Conservation (phyloP, 2,113 vertebrate species). For the Tiliqua scincoides region DNA sequence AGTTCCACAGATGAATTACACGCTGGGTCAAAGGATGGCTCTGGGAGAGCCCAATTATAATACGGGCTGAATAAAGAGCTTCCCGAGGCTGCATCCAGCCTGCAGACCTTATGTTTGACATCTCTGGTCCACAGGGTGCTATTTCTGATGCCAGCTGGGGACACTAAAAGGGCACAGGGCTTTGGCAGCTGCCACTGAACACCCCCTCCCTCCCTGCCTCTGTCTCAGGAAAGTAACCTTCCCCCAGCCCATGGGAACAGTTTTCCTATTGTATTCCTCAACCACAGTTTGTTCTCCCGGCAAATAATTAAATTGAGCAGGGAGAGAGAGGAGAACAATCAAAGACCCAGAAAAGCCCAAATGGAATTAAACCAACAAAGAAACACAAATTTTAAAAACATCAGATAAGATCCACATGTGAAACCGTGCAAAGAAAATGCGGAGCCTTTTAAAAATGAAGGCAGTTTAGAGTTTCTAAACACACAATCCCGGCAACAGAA, state of each 20-base stretch:
- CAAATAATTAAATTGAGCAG: background rate
- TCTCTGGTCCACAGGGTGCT: too few relatives aligned
- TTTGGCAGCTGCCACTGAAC: too few relatives aligned
- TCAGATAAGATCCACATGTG: background rate
- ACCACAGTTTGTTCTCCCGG: background rate
- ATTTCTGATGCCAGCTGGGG: too few relatives aligned
- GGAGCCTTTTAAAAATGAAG: background rate
- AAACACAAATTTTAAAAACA: background rate
- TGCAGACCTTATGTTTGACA: too few relatives aligned
- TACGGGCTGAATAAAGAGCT: too few relatives aligned
- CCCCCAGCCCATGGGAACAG: background rate
- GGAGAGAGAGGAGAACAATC: too few relatives aligned
- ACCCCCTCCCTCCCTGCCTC: background rate
- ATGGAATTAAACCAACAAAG: background rate
- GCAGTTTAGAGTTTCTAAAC: background rate
- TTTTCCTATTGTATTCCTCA: background rate
- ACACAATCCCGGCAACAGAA: background rate
- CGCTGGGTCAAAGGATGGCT: too few relatives aligned
- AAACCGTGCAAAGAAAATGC: background rate
- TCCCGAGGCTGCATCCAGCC: too few relatives aligned
- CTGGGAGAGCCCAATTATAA: too few relatives aligned
- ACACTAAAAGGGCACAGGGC: too few relatives aligned
- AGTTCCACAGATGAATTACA: too few relatives aligned
- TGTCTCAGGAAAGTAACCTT: background rate
- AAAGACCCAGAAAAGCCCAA: too few relatives aligned